Evolutionary conservation across 2,888 invertebrate species (phyloP).

Genomic region (Ernsta delagoae): DNA sequence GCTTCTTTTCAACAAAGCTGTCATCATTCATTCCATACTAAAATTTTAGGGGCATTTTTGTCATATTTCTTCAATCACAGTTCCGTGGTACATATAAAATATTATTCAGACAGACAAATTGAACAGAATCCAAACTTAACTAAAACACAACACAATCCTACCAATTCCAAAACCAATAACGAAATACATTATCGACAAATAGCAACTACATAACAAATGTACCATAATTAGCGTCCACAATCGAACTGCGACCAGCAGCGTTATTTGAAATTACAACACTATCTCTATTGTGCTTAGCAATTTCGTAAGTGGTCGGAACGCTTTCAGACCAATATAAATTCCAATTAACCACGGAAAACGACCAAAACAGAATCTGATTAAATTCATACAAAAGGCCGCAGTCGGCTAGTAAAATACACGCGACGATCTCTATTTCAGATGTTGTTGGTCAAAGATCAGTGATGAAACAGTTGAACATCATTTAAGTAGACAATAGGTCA

Average conservation of each 20-base stretch:
- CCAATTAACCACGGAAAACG: constrained; percentile 67
- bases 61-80: too few relatives aligned
- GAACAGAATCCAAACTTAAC: too few relatives aligned
- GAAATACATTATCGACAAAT: background rate
- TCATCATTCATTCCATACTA: too few relatives aligned
- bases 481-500: background rate
- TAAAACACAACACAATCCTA: too few relatives aligned
- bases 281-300: constrained; percentile 31
- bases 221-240: constrained; percentile 1
- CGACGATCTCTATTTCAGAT: constrained; percentile 64
- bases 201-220: background rate
- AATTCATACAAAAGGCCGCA: constrained; percentile 71
- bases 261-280: constrained; percentile 17
- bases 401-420: constrained; percentile 64
- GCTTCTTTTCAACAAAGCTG: too few relatives aligned
- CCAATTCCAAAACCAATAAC: background rate
- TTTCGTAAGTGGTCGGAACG: constrained; percentile 31
- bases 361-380: constrained; percentile 68
- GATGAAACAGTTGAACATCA: constrained; percentile 26
- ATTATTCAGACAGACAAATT: too few relatives aligned
- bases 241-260: constrained; percentile 1
- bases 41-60: too few relatives aligned
- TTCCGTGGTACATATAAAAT: too few relatives aligned
- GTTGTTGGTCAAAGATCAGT: constrained; percentile 42
- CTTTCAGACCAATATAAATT: constrained; percentile 56